Evolutionary conservation across 2,888 invertebrate species (phyloP).

Genomic region (Conops quadrifasciatus): DNA sequence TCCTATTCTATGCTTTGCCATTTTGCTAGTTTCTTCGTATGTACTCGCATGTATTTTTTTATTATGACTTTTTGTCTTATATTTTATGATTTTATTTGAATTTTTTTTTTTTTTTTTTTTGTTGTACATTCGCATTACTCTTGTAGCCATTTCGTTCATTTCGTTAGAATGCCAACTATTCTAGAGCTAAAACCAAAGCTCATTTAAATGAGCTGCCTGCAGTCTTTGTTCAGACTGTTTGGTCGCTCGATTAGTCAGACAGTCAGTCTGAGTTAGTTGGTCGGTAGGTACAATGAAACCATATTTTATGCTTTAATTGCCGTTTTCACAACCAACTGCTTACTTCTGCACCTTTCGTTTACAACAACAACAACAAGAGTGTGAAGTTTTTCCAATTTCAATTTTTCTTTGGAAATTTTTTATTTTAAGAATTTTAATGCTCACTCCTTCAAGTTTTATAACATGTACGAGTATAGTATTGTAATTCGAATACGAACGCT

Average conservation of each 20-base stretch:
- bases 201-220: neutral
- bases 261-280: no score
- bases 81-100: no score
- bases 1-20: neutral
- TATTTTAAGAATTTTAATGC: neutral
- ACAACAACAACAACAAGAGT: slow-evolving; percentile 13
- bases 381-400: slow-evolving; percentile 6
- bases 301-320: slow-evolving; percentile 22
- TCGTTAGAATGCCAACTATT: no score
- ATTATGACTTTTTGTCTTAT: neutral
- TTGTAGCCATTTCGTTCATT: neutral
- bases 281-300: no score
- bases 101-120: slow-evolving; percentile 2
- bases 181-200: no score
- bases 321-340: slow-evolving; percentile 3
- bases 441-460: neutral
- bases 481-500: no score
- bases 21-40: neutral
- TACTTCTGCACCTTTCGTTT: no score
- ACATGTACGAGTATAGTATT: no score
- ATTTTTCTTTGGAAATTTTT: slow-evolving; percentile 15
- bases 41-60: neutral
- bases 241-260: no score
- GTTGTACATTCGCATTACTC: neutral
- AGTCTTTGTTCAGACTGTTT: neutral